Conservation (phyloP, 2,797 vertebrate genomes). For the Sebastes nivosus region DNA sequence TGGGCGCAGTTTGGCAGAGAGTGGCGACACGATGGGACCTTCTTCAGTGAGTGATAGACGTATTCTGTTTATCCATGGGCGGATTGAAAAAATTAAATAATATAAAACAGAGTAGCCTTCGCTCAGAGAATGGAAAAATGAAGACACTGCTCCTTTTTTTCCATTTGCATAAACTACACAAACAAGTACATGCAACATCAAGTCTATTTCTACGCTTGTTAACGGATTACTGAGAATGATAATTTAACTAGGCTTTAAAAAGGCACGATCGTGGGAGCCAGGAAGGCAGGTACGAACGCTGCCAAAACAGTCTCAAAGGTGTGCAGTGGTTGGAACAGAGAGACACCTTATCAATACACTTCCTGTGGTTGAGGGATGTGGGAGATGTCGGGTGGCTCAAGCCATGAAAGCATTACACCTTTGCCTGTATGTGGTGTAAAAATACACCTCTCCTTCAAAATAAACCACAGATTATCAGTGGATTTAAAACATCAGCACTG, state of each 20-base stretch:
- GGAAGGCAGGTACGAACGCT: background rate
- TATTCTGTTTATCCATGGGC: background rate
- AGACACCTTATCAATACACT: conserved; percentile 22
- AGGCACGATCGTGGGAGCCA: conserved; percentile 1
- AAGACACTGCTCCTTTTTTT: background rate
- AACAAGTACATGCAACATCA: conserved; percentile 33
- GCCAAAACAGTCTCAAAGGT: conserved; percentile 42
- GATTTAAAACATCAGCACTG: background rate
- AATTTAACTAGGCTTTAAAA: conserved; percentile 40
- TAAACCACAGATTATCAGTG: background rate
- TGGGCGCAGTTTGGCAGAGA: conserved; percentile 37
- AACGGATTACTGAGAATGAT: conserved; percentile 47
- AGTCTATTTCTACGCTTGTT: conserved; percentile 49
- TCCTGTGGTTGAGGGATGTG: conserved; percentile 1
- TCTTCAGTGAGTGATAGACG: conserved; percentile 13
- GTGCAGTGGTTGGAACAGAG: conserved; percentile 24
- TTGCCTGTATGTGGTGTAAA: background rate
- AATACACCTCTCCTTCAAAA: background rate
- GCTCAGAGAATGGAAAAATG: background rate
- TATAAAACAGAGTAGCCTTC: conserved; percentile 4
- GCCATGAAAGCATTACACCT: background rate
- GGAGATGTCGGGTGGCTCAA: background rate
- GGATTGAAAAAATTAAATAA: background rate
- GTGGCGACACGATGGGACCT: conserved; percentile 17
- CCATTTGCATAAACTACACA: background rate